Base-by-base conservation (phyloP, 2,797 vertebrate genomes). In the Momotus momota region DNA sequence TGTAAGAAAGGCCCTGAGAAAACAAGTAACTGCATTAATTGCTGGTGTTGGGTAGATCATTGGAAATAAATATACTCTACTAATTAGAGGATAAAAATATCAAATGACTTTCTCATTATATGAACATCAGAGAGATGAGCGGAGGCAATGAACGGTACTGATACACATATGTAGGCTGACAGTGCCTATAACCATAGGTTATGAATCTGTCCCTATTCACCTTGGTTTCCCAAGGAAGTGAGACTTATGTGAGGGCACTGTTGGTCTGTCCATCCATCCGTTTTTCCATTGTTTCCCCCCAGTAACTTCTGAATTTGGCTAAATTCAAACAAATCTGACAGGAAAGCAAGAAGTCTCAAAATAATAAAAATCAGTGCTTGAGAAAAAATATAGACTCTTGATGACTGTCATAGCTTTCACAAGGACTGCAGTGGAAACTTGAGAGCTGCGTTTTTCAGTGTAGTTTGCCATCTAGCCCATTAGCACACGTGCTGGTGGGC, bases 31-130 rank as follows among this genome's bases (percentile, higher is more conserved):
- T 71, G 58, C 52, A 58, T 81, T 90, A 88, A 75, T 81, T 89
- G 80, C 62, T 86, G 70, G 58, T n/a, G 52, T 55, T 84, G 81
- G 14, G 48, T 83, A 58, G 65, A 81, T 88, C n/a, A 22, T 35
- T 72, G 79, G 54, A 88, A 93, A 86, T 73, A 94, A 94, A 90
- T 87, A 81, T 18, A 58, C 25, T 81, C 35, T 81, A 33, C 77
- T 91, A 86, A 94, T 93, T 96, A 91, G 88, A 94, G 94, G 65
- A 70, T 87, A 79, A 86, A 85, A 95, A 69, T 92, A 92, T 61
- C 81, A 78, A 49, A 90, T 93, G 58, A 46, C 29, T 93, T 78
- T 19, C 51, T 95, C 48, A 41, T 93, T 96, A 72, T 69, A 43
- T 51, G 40, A 92, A 21, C 52, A 61, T 71, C 81, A 82, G 64